Evolutionary conservation across 2,888 invertebrate genomes (phyloP), one percentile per base, ranked within the genome.

Genomic region (Trisateles emortualis): DNA sequence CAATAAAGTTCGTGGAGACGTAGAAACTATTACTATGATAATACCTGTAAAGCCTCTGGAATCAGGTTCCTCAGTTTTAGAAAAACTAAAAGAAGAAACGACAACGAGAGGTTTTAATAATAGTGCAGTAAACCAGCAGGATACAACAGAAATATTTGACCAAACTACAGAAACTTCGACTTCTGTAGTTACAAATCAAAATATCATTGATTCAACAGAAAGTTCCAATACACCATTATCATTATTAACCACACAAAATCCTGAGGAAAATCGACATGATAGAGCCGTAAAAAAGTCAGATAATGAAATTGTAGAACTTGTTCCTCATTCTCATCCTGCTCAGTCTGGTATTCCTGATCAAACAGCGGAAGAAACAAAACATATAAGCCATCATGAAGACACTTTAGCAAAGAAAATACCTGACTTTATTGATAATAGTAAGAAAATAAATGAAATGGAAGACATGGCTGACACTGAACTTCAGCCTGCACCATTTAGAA

Each of bases 401-500:
- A 10, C 16, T 13, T 40, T 57, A 9, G 36, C 52, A 5, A 76
- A 80, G 60, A 76, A 68, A 47, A 24, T 81, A 17, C 68, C 68
- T 16, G 68, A 78, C 50, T 55, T 68, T 33, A 68, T 77, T 41
- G 58, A 70, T 36, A 69, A 74, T 30, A 66, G 50, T 22, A 63
- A 70, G 4, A 49, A 70, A 1, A 45, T 78, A 10, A 62, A 81
- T 32, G 73, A 75, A 68, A 78, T 84, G 47, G 83, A 84, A 66
- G 74, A 81, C 32, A 68, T 82, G 10, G 65, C 79, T n/a, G 57
- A 74, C 16, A 75, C 81, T 13, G 81, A 85, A 45, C 46, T 86
- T 13, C 79, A 83, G 54, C 84, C 85, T n/a, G 88, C 90, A n/a
- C 88, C 75, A 72, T 73, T 75, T 44, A 79, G 82, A 65, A 84